Conservation (phyloP, 2,113 vertebrate genomes). For the Psophia crepitans region DNA sequence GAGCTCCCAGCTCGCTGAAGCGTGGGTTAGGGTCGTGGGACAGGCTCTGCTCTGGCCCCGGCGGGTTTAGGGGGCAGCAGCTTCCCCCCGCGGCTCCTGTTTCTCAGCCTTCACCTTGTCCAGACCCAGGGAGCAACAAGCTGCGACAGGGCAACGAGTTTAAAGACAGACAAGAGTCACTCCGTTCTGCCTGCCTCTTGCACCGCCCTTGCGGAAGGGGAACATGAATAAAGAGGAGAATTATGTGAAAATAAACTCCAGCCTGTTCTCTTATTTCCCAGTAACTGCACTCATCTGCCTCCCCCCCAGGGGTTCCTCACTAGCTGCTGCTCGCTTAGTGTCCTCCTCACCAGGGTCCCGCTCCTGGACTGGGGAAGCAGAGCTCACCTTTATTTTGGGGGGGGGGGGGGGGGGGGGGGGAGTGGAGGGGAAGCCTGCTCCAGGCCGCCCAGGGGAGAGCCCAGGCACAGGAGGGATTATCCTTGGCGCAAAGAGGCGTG, state of each 20-base stretch:
- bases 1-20: background rate
- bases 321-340: background rate
- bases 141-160: background rate
- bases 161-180: background rate
- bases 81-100: background rate
- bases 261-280: background rate
- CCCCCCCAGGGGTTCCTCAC: background rate
- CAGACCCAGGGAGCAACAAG: background rate
- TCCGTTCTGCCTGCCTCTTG: background rate
- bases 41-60: background rate
- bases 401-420: accelerated
- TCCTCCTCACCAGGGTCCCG: background rate
- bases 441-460: background rate
- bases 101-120: background rate
- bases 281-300: background rate
- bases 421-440: background rate
- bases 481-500: background rate
- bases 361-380: background rate
- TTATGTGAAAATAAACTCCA: background rate
- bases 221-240: background rate
- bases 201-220: background rate
- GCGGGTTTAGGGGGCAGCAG: background rate
- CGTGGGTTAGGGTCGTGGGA: background rate
- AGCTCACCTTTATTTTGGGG: background rate
- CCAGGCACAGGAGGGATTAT: background rate